These are phyloP conservation scores for Xestobium rufovillosum DNA, from an alignment of 2,888 invertebrate species.

Conservation along the genomic window DNA sequence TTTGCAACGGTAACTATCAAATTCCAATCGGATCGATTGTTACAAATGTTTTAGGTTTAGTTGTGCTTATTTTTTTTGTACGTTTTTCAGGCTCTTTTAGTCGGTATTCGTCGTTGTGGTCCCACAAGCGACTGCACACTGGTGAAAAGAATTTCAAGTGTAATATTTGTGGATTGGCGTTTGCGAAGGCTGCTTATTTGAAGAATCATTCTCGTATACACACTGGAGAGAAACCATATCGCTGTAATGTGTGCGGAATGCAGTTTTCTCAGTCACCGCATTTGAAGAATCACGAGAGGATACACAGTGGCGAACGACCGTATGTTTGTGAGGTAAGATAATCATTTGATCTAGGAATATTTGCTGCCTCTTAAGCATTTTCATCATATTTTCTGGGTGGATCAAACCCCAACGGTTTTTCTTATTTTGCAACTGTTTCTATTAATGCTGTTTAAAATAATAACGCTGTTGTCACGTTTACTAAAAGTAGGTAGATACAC, in stretches of 20 bases:
- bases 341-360: no score
- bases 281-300: constrained; percentile 81
- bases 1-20: constrained; percentile 59
- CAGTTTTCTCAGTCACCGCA: constrained; percentile 85
- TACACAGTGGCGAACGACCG: constrained; percentile 80
- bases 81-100: constrained; percentile 54
- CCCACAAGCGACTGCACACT: constrained; percentile 79
- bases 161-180: constrained; percentile 78
- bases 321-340: constrained; percentile 64
- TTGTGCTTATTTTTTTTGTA: constrained; percentile 5
- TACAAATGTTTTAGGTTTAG: not conserved
- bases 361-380: no score
- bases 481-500: no score
- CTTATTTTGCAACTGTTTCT: no score
- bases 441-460: no score
- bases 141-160: constrained; percentile 83
- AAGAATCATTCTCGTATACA: constrained; percentile 85
- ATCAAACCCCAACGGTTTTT: no score
- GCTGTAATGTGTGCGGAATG: constrained; percentile 81
- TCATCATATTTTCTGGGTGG: no score
- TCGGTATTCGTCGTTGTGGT: constrained; percentile 82
- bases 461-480: no score
- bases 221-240: constrained; percentile 57
- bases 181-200: constrained; percentile 84
- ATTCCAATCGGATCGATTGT: not conserved